Base-by-base conservation (phyloP, 1,140 invertebrate species). In the Agrilus planipennis region DNA sequence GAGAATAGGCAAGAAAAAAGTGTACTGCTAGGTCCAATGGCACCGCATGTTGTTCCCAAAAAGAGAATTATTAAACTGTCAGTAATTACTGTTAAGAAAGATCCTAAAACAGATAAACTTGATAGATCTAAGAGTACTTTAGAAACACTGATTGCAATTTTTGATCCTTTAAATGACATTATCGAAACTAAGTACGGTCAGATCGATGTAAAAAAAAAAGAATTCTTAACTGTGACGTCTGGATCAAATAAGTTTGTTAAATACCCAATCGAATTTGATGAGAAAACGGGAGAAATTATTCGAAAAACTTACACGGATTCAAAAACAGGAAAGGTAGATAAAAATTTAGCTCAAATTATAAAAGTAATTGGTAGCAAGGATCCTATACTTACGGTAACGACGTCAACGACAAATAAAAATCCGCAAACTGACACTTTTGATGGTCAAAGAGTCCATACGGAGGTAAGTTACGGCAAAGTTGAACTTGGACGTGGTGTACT, bases 361-460 rank as follows among this genome's bases (percentile, higher is more conserved):
- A 77, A 74, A 52, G 67, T 79, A 12, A 74, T 75, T 4, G 75
- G 76, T 47, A 74, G 77, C 51, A 73, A 77, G 47, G 71, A 77
- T 51, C 74, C 76, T 2, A 69, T 77, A 4, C 73, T 77, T 14
- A 72, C 75, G 50, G 71, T 78, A 19, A 78, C 72, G n/a, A 70
- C 73, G 21, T 73, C 76, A 29, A 77, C 72, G 6, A 70, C 73
- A 12, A 70, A 68, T 34, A 70, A 72, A 50, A 73, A 78, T 57
- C 65, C 70, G 5, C 66, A 60, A 38, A 75, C 73, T 3, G 71
- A 71, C 17, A 71, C 71, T 51, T 56, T 77, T 28, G 74, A 77
- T 49, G 61, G 68, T 1, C 62, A 61, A 43, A 70, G 69, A 37
- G 70, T 70, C 15, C 63, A 70, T 18, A 67, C 74, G 14, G 76